Evolutionary conservation across 2,113 vertebrate species (phyloP).

Genomic region (Microcebus ravelobensis): DNA sequence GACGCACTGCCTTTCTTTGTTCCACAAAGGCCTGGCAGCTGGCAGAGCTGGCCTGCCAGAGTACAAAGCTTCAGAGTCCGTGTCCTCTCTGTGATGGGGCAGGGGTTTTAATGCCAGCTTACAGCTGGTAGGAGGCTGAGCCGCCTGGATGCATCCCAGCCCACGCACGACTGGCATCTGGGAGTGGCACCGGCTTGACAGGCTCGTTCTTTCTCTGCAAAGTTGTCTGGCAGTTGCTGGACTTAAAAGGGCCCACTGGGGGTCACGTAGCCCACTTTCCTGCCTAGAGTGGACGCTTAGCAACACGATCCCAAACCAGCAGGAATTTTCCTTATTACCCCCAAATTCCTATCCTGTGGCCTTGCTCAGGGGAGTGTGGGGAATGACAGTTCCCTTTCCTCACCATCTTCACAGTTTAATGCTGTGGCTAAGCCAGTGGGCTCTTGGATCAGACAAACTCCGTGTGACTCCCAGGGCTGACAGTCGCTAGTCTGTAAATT

Average conservation of each 20-base stretch:
- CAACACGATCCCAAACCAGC: not conserved
- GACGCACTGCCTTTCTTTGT: constrained; percentile 65
- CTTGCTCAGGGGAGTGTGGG: not conserved
- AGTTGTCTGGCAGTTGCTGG: not conserved
- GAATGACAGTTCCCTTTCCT: not conserved
- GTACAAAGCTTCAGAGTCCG: constrained; percentile 51
- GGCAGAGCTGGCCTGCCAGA: not conserved
- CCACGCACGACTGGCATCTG: not conserved
- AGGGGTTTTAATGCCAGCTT: not conserved
- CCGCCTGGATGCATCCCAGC: not conserved
- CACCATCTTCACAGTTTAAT: not conserved
- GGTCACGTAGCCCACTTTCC: not conserved
- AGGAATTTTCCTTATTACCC: not conserved
- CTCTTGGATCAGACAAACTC: not conserved
- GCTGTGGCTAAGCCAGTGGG: not conserved
- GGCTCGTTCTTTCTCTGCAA: not conserved
- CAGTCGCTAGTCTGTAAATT: not conserved
- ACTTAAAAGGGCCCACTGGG: not conserved
- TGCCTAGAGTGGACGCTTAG: not conserved
- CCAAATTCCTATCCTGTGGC: not conserved
- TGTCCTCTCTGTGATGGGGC: constrained; percentile 10
- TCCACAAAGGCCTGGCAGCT: constrained; percentile 53
- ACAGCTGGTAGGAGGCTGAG: not conserved
- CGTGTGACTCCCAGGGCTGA: not conserved
- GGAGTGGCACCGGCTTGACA: not conserved